Conservation (phyloP, 2,113 vertebrate species). For the Hipposideros armiger region DNA sequence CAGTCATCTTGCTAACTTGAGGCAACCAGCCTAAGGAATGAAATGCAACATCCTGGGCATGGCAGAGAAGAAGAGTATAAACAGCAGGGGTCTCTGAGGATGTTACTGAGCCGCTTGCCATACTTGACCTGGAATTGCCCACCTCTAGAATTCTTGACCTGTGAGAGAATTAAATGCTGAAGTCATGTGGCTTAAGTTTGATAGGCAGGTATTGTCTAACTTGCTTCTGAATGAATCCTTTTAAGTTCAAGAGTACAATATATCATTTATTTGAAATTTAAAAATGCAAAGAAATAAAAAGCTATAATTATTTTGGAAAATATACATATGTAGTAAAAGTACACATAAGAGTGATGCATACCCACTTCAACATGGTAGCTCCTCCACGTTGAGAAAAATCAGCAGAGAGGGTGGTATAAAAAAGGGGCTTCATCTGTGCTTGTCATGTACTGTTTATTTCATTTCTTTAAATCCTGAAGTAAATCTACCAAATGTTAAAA, state of each 20-base stretch:
- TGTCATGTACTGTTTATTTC: background rate
- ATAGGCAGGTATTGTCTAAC: background rate
- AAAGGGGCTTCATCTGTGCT: background rate
- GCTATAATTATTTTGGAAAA: conserved; percentile 21
- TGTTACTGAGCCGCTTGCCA: background rate
- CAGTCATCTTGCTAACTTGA: background rate
- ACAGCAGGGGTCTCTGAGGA: background rate
- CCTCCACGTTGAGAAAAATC: background rate
- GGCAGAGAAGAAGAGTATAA: background rate
- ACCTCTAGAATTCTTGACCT: background rate
- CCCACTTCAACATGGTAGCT: background rate
- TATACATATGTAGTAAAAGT: background rate
- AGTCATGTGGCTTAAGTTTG: background rate
- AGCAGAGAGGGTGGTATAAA: background rate
- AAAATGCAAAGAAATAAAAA: background rate
- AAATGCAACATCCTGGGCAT: background rate
- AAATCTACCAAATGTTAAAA: conserved; percentile 9
- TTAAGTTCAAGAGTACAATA: background rate
- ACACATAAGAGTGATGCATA: background rate
- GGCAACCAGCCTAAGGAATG: background rate
- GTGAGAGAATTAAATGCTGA: background rate
- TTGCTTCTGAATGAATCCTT: background rate
- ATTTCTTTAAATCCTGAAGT: background rate
- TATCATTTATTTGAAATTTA: conserved; percentile 2
- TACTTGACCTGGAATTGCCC: background rate